Evolutionary conservation across 1,140 invertebrate species (phyloP).

Genomic region (Cydia splendana): DNA sequence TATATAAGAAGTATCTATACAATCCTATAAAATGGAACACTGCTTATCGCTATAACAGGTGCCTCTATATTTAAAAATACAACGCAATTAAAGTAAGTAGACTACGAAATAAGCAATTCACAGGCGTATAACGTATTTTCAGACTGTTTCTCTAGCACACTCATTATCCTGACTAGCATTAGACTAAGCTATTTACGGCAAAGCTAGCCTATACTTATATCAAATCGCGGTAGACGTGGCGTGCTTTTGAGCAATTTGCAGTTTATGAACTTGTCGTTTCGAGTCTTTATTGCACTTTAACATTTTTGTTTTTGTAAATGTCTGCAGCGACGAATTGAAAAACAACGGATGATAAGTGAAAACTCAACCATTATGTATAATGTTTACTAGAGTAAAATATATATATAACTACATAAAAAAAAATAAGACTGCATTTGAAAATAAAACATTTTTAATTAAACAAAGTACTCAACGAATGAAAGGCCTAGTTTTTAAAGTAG

Average conservation of each 20-base stretch:
- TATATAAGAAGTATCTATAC: no score
- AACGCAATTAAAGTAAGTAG: neutral
- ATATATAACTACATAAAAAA: no score
- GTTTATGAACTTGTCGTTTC: conserved; percentile 25
- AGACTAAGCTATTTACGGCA: conserved; percentile 29
- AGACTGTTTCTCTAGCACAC: conserved; percentile 12
- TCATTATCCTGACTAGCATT: conserved; percentile 15
- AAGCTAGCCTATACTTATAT: conserved; percentile 8
- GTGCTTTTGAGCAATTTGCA: conserved; percentile 20
- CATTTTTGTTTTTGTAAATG: neutral
- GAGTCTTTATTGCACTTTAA: neutral
- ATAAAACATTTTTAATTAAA: no score
- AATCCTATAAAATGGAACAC: no score
- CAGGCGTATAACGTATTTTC: neutral
- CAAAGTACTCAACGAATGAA: no score
- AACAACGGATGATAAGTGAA: neutral
- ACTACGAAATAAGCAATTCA: neutral
- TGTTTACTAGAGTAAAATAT: no score
- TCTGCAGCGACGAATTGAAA: neutral
- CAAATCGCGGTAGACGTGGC: conserved; percentile 10
- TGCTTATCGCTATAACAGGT: no score
- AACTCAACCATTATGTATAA: neutral
- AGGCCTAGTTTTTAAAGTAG: no score
- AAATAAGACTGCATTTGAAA: no score
- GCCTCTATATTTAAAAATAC: neutral